phyloP scores from a whole-genome alignment of 2,888 invertebrate species.

The Nymphalis polychloros region DNA sequence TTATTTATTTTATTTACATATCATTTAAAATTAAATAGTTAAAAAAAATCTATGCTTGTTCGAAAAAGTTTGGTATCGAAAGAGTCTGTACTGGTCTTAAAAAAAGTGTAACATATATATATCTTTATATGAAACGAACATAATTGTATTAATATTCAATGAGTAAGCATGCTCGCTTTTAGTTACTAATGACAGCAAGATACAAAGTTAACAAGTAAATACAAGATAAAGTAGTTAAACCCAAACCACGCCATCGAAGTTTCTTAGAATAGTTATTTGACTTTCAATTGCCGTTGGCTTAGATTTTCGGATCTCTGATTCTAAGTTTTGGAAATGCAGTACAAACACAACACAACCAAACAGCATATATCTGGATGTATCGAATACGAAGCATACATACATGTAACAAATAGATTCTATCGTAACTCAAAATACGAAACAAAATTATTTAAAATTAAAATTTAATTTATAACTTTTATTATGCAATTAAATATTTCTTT shows the following conservation, averaged over 20 bases:
- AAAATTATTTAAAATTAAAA: too few species aligned
- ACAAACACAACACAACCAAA: neutral
- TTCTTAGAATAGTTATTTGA: slow-evolving; percentile 29
- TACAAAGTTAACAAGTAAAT: slow-evolving; percentile 31
- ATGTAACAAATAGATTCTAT: too few species aligned
- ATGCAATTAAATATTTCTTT: too few species aligned
- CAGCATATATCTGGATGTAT: too few species aligned
- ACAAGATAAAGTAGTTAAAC: slow-evolving; percentile 25
- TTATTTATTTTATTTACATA: too few species aligned
- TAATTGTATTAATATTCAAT: slow-evolving; percentile 1
- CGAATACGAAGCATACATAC: neutral
- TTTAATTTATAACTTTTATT: too few species aligned
- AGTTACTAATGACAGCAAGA: slow-evolving; percentile 21
- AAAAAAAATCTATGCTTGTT: too few species aligned
- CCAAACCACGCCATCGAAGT: slow-evolving; percentile 25
- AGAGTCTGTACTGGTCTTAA: too few species aligned
- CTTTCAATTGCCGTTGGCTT: slow-evolving; percentile 25
- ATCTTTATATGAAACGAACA: neutral
- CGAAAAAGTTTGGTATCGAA: too few species aligned
- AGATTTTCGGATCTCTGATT: slow-evolving; percentile 21
- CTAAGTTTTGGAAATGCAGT: slow-evolving; percentile 3
- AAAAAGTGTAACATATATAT: too few species aligned
- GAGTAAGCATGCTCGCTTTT: slow-evolving; percentile 9
- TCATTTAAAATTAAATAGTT: too few species aligned
- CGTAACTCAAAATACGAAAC: neutral